Evolutionary conservation across 1,140 invertebrate genomes (phyloP).

Genomic region (Papilio aristodemus): DNA sequence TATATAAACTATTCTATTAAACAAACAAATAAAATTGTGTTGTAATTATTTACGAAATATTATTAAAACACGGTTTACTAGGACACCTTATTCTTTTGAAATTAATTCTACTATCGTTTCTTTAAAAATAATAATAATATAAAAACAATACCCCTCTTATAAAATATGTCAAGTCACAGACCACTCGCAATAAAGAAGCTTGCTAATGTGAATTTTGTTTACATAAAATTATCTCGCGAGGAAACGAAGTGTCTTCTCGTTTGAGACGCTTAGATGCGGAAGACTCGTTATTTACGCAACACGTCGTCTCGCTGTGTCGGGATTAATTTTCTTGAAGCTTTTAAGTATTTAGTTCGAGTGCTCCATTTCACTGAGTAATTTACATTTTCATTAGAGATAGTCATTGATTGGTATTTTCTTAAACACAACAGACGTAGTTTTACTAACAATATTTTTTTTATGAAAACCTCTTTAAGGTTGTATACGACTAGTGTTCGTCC

Average conservation of each 20-base stretch:
- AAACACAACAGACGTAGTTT: neutral
- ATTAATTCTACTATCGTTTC: too few species aligned
- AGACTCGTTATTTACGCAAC: conserved; percentile 62
- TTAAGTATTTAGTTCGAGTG: conserved; percentile 37
- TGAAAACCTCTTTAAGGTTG: neutral
- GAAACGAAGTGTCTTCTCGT: conserved; percentile 53
- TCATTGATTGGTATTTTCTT: neutral
- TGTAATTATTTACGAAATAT: too few species aligned
- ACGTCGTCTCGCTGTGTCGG: conserved; percentile 50
- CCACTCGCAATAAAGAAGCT: conserved; percentile 60
- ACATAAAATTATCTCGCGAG: conserved; percentile 73
- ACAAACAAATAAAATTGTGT: too few species aligned
- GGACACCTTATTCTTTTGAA: too few species aligned
- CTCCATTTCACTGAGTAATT: neutral
- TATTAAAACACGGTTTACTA: too few species aligned
- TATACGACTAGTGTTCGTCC: too few species aligned
- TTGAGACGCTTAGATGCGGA: conserved; percentile 41
- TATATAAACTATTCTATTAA: too few species aligned
- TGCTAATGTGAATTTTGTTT: conserved; percentile 76
- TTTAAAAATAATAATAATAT: conserved; percentile 70
- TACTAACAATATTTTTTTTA: neutral
- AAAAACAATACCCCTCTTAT: conserved; percentile 63
- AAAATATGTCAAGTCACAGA: conserved; percentile 59
- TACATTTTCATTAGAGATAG: conserved; percentile 4
- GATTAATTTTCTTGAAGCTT: conserved; percentile 59